A percentile compares a stretch with the other conserved stretches of the same genome.
Evolutionary conservation across 2,113 vertebrate genomes (phyloP).

Genomic region (Apodemus speciosus): DNA sequence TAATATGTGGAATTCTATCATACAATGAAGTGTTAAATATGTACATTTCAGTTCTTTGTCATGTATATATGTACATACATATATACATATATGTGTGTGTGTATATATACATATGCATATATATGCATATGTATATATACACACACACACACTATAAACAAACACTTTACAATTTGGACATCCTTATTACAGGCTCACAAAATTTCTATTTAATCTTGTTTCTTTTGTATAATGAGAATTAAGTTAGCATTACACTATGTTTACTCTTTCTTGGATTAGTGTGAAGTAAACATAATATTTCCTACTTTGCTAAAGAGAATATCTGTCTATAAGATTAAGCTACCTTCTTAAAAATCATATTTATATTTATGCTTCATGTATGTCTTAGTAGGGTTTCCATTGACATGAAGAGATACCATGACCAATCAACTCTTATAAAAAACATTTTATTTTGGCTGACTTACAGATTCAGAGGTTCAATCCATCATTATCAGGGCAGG

Average conservation of each 20-base stretch:
- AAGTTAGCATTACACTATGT: neutral
- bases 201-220: neutral
- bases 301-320: neutral
- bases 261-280: neutral
- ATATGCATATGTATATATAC: neutral
- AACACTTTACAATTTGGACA: too few species aligned
- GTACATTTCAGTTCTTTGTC: neutral
- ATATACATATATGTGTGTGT: too few species aligned
- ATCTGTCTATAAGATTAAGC: neutral
- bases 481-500: too few species aligned
- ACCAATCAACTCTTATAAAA: too few species aligned
- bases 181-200: too few species aligned
- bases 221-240: conserved; percentile 10
- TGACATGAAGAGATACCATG: too few species aligned
- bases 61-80: neutral
- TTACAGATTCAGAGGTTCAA: too few species aligned
- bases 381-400: neutral
- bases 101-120: neutral
- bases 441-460: too few species aligned
- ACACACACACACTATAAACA: neutral
- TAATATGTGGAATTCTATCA: neutral
- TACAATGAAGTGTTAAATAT: conserved; percentile 11
- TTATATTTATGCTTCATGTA: conserved; percentile 5
- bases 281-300: conserved; percentile 38
- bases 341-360: neutral